Conservation (phyloP, 1,140 invertebrate species). For the Drosophila lowei region DNA sequence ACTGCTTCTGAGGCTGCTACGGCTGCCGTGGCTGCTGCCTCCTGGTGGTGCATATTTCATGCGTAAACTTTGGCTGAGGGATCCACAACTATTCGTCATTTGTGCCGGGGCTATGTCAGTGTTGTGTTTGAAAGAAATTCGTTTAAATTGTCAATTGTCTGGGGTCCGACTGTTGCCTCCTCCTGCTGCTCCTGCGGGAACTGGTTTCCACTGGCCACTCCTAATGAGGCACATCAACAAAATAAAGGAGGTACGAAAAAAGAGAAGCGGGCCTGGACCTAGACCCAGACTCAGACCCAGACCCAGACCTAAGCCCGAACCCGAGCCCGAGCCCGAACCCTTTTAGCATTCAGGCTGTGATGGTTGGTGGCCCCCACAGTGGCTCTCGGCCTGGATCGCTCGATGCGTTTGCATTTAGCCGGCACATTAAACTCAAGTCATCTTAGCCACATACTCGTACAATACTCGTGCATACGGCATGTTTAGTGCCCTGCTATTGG, state of each 20-base stretch:
- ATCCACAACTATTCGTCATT: conserved; percentile 73
- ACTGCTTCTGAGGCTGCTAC: conserved; percentile 4
- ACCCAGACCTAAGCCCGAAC: neutral
- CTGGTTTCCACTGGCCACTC: conserved; percentile 70
- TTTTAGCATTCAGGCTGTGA: conserved; percentile 74
- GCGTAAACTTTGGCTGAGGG: conserved; percentile 71
- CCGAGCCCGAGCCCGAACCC: conserved; percentile 47
- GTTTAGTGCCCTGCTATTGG: conserved; percentile 53
- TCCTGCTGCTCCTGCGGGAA: conserved; percentile 26
- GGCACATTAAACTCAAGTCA: conserved; percentile 60
- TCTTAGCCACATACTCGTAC: conserved; percentile 57
- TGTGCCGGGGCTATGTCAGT: conserved; percentile 70
- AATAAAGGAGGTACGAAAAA: conserved; percentile 13
- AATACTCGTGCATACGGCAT: conserved; percentile 46
- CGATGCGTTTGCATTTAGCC: conserved; percentile 74
- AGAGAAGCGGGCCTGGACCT: conserved; percentile 22
- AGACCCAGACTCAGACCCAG: conserved; percentile 35
- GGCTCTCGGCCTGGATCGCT: conserved; percentile 9
- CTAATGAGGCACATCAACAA: conserved; percentile 73
- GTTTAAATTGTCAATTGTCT: conserved; percentile 81
- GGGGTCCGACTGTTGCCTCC: conserved; percentile 43
- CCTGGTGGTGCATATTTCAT: conserved; percentile 72
- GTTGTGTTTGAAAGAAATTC: conserved; percentile 76
- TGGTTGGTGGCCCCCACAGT: conserved; percentile 49
- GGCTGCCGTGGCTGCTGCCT: conserved; percentile 25